phyloP scores from a whole-genome alignment of 2,797 vertebrate genomes.

The Dendrocincla fuliginosa region DNA sequence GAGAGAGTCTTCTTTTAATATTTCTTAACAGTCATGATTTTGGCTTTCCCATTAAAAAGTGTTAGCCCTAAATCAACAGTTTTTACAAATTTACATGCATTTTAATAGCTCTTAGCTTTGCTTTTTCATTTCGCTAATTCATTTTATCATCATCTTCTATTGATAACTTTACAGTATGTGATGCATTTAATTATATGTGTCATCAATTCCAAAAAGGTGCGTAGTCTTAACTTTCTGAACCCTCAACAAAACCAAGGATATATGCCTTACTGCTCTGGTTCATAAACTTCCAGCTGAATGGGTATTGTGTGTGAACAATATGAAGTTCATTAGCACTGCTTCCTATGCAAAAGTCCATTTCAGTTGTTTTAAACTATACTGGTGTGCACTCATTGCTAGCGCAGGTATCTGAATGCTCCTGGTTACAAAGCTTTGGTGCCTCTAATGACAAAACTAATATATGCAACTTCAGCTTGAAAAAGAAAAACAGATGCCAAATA shows the following conservation, averaged over 20 bases:
- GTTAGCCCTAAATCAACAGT: neutral
- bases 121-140: neutral
- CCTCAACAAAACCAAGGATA: constrained; percentile 22
- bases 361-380: neutral
- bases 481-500: neutral
- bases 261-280: neutral
- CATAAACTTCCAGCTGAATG: constrained; percentile 40
- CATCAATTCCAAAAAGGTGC: neutral
- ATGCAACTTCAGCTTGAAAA: neutral
- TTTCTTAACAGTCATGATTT: neutral
- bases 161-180: neutral
- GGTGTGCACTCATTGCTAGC: neutral
- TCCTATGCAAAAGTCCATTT: neutral
- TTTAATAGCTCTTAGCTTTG: constrained; percentile 36
- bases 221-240: constrained; percentile 40
- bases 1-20: neutral
- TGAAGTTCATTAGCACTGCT: neutral
- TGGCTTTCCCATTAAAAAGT: neutral
- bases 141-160: neutral
- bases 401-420: neutral
- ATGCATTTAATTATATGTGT: neutral
- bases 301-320: neutral
- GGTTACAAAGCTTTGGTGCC: neutral
- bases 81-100: constrained; percentile 4
- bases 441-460: neutral